phyloP scores from a whole-genome alignment of 2,797 vertebrate genomes.

The Gallirallus australis region DNA sequence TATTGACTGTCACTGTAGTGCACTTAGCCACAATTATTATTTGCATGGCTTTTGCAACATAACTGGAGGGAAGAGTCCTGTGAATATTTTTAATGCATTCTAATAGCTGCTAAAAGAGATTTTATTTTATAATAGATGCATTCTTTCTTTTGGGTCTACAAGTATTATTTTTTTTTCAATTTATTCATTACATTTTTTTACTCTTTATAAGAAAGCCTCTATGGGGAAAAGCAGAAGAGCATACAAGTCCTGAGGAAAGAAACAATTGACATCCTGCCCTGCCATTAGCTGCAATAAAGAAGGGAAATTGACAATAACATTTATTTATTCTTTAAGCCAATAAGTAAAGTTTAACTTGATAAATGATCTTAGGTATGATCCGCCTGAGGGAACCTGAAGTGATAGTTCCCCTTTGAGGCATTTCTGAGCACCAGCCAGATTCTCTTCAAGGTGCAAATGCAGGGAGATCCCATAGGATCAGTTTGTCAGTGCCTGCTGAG shows the following conservation, averaged over 20 bases:
- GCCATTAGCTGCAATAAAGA: constrained; percentile 43
- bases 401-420: rapidly evolving
- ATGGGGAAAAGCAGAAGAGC: background rate
- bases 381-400: background rate
- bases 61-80: constrained; percentile 76
- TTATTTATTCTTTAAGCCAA: background rate
- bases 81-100: constrained; percentile 77
- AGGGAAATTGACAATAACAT: background rate
- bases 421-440: background rate
- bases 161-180: constrained; percentile 41
- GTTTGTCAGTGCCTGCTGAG: background rate
- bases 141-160: constrained; percentile 66
- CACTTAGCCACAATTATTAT: constrained; percentile 81
- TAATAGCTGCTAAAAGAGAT: constrained; percentile 75
- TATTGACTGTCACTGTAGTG: constrained; percentile 79
- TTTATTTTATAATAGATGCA: constrained; percentile 76
- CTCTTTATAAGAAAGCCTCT: constrained; percentile 46
- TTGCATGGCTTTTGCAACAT: constrained; percentile 77
- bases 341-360: background rate
- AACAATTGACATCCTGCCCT: constrained; percentile 45
- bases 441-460: background rate
- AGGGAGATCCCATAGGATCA: rapidly evolving
- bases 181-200: constrained; percentile 47
- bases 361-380: background rate
- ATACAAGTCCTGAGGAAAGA: constrained; percentile 14